Conservation (phyloP, 2,113 vertebrate species). For the Columbina picui region DNA sequence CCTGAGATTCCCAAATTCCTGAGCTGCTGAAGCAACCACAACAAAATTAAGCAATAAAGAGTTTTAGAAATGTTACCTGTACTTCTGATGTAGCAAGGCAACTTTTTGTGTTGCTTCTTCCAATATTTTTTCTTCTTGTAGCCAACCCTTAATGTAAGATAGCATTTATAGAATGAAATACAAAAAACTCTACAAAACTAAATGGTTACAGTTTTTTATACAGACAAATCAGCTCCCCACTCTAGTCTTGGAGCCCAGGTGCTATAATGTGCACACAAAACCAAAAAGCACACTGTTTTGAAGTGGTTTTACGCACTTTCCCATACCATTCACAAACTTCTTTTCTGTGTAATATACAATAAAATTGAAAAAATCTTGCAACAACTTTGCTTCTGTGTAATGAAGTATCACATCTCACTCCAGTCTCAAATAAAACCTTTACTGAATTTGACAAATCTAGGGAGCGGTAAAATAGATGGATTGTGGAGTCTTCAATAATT, state of each 20-base stretch:
- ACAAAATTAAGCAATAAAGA: not conserved
- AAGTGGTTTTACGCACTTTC: not conserved
- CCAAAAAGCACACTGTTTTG: not conserved
- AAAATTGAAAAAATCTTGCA: not conserved
- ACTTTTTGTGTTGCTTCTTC: constrained; percentile 98
- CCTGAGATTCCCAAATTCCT: not conserved
- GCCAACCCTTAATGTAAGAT: constrained; percentile 85
- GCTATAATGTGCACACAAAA: not conserved
- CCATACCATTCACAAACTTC: not conserved
- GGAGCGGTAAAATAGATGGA: not conserved
- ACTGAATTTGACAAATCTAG: not conserved
- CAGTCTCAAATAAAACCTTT: not conserved
- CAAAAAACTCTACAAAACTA: not conserved
- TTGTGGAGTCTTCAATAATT: not conserved
- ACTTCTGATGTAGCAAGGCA: constrained; percentile 92
- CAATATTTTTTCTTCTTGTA: constrained; percentile 94
- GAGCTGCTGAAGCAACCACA: not conserved
- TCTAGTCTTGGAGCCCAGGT: not conserved
- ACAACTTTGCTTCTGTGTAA: not conserved
- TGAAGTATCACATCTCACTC: not conserved
- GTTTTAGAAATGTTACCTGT: constrained; percentile 79
- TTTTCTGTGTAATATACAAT: not conserved
- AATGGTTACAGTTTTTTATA: not conserved
- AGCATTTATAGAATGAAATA: not conserved
- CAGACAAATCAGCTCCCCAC: accelerated